Evolutionary conservation across 2,888 invertebrate genomes (phyloP).

Genomic region (Druceiella hillmani): DNA sequence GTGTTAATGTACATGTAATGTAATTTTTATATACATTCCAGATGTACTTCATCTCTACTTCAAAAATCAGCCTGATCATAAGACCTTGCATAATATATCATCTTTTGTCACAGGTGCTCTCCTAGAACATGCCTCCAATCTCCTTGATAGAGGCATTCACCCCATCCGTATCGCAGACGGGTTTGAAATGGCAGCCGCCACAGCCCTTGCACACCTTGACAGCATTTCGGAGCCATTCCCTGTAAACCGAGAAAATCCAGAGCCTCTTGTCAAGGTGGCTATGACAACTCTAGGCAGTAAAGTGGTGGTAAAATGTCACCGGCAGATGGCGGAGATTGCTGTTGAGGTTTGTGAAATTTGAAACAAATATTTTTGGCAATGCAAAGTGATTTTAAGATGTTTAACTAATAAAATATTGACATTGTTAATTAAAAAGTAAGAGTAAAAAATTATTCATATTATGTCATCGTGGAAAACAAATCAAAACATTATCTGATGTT

Average conservation of each 20-base stretch:
- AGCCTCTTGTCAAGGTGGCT: conserved; percentile 89
- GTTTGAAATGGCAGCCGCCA: conserved; percentile 92
- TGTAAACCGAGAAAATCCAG: conserved; percentile 74
- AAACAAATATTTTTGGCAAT: too few species aligned
- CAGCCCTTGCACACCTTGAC: conserved; percentile 81
- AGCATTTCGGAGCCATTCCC: conserved; percentile 86
- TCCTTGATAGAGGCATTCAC: conserved; percentile 96
- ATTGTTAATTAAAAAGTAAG: too few species aligned
- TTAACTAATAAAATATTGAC: too few species aligned
- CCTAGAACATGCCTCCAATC: conserved; percentile 87
- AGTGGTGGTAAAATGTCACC: conserved; percentile 95
- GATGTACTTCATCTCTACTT: too few species aligned
- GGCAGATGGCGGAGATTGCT: conserved; percentile 98
- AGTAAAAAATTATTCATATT: not conserved
- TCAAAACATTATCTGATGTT: too few species aligned
- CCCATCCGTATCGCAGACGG: conserved; percentile 99
- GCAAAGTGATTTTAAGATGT: too few species aligned
- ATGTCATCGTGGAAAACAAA: too few species aligned
- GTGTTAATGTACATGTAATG: too few species aligned
- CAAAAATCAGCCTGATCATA: too few species aligned
- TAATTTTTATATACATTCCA: too few species aligned
- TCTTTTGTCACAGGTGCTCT: conserved; percentile 68
- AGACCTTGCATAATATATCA: not conserved
- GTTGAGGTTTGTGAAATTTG: conserved; percentile 49
- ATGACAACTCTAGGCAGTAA: conserved; percentile 99